Percentiles rank a stretch among this genome's conserved stretches.
These are phyloP conservation scores for Oligia strigilis DNA, from an alignment of 2,888 invertebrate genomes.

Conservation along the genomic window DNA sequence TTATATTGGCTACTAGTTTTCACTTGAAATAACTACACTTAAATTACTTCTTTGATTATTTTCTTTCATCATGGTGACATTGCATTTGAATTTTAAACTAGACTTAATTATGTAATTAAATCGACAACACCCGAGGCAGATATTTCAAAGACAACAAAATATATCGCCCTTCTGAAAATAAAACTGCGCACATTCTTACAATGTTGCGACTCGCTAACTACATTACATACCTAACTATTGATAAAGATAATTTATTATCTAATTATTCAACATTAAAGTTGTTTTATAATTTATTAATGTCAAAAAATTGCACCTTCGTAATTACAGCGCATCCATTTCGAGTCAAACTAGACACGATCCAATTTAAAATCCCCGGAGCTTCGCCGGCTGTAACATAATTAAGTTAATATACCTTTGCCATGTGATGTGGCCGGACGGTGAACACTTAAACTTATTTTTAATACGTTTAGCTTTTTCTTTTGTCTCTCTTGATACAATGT, in stretches of 20 bases:
- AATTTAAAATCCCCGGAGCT: constrained; percentile 70
- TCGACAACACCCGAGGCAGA: neutral
- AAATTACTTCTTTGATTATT: neutral
- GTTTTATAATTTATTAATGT: constrained; percentile 63
- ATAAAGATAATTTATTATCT: constrained; percentile 33
- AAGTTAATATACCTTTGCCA: constrained; percentile 74
- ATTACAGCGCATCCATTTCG: constrained; percentile 72
- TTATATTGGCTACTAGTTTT: constrained; percentile 20
- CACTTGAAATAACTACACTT: too few species aligned
- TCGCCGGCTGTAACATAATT: constrained; percentile 70
- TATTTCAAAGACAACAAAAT: constrained; percentile 32
- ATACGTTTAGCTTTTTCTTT: constrained; percentile 73
- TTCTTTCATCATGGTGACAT: neutral
- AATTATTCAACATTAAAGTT: constrained; percentile 35
- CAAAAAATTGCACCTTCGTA: constrained; percentile 70
- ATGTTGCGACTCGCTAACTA: constrained; percentile 29
- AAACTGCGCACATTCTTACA: constrained; percentile 37
- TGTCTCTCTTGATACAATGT: constrained; percentile 74
- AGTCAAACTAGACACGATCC: constrained; percentile 72
- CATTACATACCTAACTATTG: constrained; percentile 5
- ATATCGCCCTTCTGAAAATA: neutral
- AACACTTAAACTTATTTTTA: constrained; percentile 66
- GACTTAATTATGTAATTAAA: neutral
- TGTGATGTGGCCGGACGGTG: constrained; percentile 67
- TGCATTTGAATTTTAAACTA: constrained; percentile 4